Conservation (phyloP, 2,888 invertebrate genomes). For the Taphrorychus bicolor region DNA sequence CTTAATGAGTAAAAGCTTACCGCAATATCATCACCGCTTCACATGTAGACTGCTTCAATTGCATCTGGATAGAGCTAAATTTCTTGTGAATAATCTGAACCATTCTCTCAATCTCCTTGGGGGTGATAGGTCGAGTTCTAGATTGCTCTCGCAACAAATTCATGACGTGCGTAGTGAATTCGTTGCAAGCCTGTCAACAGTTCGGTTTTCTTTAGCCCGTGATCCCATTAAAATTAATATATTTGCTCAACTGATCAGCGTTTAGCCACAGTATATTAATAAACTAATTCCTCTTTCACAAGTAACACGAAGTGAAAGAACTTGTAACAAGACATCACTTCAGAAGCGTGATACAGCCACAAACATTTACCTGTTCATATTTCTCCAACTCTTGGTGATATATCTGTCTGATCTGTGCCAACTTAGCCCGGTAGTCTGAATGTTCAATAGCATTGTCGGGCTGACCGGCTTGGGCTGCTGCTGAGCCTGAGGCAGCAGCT, state of each 20-base stretch:
- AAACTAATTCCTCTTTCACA: too few species aligned
- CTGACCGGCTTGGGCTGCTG: slow-evolving; percentile 76
- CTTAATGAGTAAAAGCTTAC: slow-evolving; percentile 28
- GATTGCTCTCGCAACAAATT: slow-evolving; percentile 96
- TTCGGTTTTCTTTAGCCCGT: slow-evolving; percentile 99
- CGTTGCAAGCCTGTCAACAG: slow-evolving; percentile 98
- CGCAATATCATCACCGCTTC: slow-evolving; percentile 99
- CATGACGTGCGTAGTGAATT: slow-evolving; percentile 99
- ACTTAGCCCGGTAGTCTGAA: slow-evolving; percentile 98
- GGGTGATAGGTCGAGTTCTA: slow-evolving; percentile 96
- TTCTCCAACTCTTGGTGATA: slow-evolving; percentile 99
- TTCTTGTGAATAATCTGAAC: slow-evolving; percentile 98
- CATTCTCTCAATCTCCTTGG: slow-evolving; percentile 99
- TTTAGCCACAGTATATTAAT: too few species aligned
- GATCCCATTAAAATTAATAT: too few species aligned
- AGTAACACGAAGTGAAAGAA: too few species aligned
- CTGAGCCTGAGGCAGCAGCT: slow-evolving; percentile 88
- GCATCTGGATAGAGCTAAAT: slow-evolving; percentile 97
- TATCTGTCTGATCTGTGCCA: slow-evolving; percentile 97
- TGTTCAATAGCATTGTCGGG: slow-evolving; percentile 98
- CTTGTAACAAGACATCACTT: too few species aligned
- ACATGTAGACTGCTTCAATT: slow-evolving; percentile 98
- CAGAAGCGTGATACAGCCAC: too few species aligned
- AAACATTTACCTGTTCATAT: slow-evolving; percentile 84
- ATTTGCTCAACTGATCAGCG: too few species aligned